Evolutionary conservation across 1,140 invertebrate species (phyloP), one percentile per base, ranked within the genome.

Genomic region (Acyrthosiphon pisum): DNA sequence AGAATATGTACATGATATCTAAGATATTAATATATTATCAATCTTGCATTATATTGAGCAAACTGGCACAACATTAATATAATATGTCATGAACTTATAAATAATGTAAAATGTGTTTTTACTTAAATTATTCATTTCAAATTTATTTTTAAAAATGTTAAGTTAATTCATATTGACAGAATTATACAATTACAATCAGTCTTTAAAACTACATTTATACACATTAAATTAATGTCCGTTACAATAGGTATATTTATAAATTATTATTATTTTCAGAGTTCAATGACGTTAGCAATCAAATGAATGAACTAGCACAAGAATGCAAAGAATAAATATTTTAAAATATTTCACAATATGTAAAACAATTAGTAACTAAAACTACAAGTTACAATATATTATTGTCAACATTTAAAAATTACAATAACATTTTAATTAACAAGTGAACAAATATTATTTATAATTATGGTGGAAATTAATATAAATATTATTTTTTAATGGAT

Each of bases 291-390:
- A 41, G 48, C 2, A 56, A 86, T 84, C n/a, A 50, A 56, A 93
- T 93, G 91, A 84, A 23, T 83, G 48, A 56, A 53, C 48, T 93
- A 6, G 48, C 91, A 44, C 81, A 50, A 84, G 91, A 93, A 30
- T 93, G 91, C 44, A 93, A 93, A 84, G 68, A 91, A 50, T 91
- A 91, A 91, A 81, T 44, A 68, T 20, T 41, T 88, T 89, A 35
- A 89, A 48, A n/a, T 56, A 37, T 46, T 90, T 68, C 20, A 76
- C 1, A 76, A 30, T n/a, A 76, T 76, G n/a, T 35, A 76, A 18
- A 4, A 89, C 22, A 44, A 60, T 68, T 30, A 90, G 56, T 41
- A 90, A n/a, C 37, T 68, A 90, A 37, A 9, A 88, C 30, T 88
- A 88, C 14, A 89, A 89, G 20, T 18, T 88, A 88, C 37, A 89